Evolutionary conservation across 2,797 vertebrate species (phyloP), one percentile per base, ranked within the genome.

Genomic region (Dendrocincla tyrannina): DNA sequence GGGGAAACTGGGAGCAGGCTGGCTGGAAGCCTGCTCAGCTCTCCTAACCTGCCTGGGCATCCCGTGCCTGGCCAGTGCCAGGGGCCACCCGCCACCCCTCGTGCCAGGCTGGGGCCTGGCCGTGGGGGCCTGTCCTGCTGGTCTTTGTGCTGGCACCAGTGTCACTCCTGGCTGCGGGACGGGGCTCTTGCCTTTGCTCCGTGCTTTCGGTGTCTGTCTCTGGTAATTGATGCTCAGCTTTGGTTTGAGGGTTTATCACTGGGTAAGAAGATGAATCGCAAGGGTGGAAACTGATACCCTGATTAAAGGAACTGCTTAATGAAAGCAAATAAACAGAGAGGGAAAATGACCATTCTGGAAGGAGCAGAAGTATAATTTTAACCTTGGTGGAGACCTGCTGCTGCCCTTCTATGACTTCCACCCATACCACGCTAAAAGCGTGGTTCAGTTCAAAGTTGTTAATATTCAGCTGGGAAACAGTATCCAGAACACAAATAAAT

Each of bases 401-500:
- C 91, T 98, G 98, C 98, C 98, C 98, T 97, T 94, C 94, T 50
- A 78, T 95, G 97, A 97, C 97, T 98, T 95, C 96, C 77, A 96
- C 93, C 97, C 96, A 89, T 96, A 93, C 98, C 98, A 98, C 95
- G 97, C 98, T 99, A 98, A 98, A 98, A 99, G 98, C 98, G 97
- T 97, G 98, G 98, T 98, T 98, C 98, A 99, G 98, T 99, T 99
- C 98, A 99, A 99, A 99, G 99, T 99, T 99, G 98, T 99, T 99
- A 99, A 99, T 99, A 99, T 99, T 99, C 99, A 99, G 98, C 98
- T 98, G 98, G 98, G 99, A 99, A 99, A 99, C 99, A 98, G 98
- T 98, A 99, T 99, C 99, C 99, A 99, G 98, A 99, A 98, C 98
- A 98, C 99, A 99, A 98, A 99, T 99, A 99, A 99, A 99, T 99